Percentiles rank a stretch among this genome's conserved stretches.
Evolutionary conservation across 2,797 vertebrate genomes (phyloP).

Genomic region (Parotocinclus haroldoi): DNA sequence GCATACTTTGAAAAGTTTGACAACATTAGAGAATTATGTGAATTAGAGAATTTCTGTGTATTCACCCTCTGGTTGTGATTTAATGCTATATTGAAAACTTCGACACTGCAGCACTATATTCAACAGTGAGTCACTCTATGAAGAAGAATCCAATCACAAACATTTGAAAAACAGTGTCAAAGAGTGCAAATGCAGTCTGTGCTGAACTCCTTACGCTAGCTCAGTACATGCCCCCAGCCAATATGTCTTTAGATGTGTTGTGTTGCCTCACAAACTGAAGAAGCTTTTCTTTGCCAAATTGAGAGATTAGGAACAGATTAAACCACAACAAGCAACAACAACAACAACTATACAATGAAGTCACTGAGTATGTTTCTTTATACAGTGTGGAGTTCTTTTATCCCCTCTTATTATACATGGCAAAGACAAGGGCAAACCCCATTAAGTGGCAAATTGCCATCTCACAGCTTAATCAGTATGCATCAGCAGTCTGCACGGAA

Average conservation of each 20-base stretch:
- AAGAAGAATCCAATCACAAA: too few species aligned
- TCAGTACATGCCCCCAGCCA: background rate
- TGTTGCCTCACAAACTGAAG: constrained; percentile 11
- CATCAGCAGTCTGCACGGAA: constrained; percentile 56
- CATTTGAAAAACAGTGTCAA: too few species aligned
- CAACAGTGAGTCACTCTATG: too few species aligned
- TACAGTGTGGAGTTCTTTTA: constrained; percentile 32
- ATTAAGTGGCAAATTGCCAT: constrained; percentile 60
- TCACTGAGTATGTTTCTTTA: constrained; percentile 9
- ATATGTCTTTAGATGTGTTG: background rate
- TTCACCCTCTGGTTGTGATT: too few species aligned
- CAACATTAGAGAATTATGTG: too few species aligned
- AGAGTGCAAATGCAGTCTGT: background rate
- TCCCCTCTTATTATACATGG: constrained; percentile 38
- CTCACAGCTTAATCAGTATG: constrained; percentile 54
- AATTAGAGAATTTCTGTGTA: too few species aligned
- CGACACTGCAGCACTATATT: too few species aligned
- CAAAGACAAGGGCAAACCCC: constrained; percentile 57
- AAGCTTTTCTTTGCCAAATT: constrained; percentile 3
- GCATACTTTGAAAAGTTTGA: too few species aligned
- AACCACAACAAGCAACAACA: constrained; percentile 7
- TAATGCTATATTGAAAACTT: too few species aligned
- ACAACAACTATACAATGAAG: constrained; percentile 8
- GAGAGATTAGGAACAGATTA: constrained; percentile 27
- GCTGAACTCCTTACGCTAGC: background rate